Percentiles rank a stretch among this genome's conserved stretches.
These are phyloP conservation scores for Neopipo cinnamomea DNA, from an alignment of 2,113 vertebrate species.

Conservation along the genomic window DNA sequence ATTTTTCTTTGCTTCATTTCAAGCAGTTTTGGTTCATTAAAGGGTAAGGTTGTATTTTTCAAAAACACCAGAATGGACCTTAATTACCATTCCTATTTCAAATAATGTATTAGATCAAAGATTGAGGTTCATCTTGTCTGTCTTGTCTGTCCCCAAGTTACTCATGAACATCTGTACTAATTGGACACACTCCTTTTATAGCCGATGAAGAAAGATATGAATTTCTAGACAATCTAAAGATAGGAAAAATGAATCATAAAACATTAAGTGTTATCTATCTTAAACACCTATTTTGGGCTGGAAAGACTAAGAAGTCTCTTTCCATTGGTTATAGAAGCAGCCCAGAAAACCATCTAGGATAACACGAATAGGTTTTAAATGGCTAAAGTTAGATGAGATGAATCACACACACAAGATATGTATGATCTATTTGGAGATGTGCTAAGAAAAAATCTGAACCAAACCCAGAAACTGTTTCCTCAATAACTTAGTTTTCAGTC, in stretches of 20 bases:
- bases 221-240: conserved; percentile 40
- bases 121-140: conserved; percentile 10
- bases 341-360: not conserved
- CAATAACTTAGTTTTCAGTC: not conserved
- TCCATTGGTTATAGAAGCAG: not conserved
- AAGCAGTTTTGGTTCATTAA: conserved; percentile 11
- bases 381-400: not conserved
- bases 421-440: not conserved
- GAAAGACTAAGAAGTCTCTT: not conserved
- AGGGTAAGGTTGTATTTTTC: not conserved
- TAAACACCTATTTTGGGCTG: conserved; percentile 19
- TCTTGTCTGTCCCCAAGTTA: conserved; percentile 25
- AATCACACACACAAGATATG: not conserved
- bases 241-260: conserved; percentile 37
- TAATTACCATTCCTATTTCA: conserved; percentile 25
- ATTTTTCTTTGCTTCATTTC: conserved; percentile 21
- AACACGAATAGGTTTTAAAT: not conserved
- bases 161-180: conserved; percentile 22
- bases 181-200: conserved; percentile 5
- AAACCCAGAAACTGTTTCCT: not conserved
- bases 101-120: not conserved
- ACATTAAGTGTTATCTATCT: conserved; percentile 42
- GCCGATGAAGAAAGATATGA: not conserved
- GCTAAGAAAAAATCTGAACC: not conserved
- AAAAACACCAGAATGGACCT: not conserved